Evolutionary conservation across 2,797 vertebrate species (phyloP).

Genomic region (Chloroceryle amazona): DNA sequence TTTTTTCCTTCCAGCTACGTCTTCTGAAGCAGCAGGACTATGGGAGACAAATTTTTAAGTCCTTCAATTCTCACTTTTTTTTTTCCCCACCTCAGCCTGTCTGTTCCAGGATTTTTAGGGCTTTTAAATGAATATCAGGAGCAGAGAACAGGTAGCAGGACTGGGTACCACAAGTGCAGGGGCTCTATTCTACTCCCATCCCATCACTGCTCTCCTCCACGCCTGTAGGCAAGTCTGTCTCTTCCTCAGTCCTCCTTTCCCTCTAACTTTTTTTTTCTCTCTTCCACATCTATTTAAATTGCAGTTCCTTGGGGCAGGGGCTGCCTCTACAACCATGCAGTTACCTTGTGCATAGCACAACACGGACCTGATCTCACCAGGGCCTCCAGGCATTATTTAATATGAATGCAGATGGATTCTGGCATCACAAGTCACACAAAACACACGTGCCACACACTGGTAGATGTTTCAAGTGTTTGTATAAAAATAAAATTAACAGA

Average conservation of each 20-base stretch:
- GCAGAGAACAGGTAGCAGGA: not conserved
- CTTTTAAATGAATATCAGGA: not conserved
- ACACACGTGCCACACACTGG: rapidly evolving
- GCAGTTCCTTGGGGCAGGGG: not conserved
- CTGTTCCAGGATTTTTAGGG: not conserved
- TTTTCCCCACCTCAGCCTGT: rapidly evolving
- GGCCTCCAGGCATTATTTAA: not conserved
- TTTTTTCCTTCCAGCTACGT: not conserved
- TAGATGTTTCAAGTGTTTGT: rapidly evolving
- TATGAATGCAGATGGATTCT: not conserved
- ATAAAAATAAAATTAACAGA: not conserved
- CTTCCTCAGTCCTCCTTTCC: not conserved
- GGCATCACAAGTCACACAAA: not conserved
- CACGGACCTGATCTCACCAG: not conserved
- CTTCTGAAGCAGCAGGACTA: not conserved
- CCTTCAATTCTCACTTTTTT: not conserved
- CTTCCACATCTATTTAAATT: not conserved
- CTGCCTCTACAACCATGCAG: not conserved
- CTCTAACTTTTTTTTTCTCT: not conserved
- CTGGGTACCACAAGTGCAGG: rapidly evolving
- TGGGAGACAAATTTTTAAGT: rapidly evolving
- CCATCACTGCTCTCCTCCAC: not conserved
- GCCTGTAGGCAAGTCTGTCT: not conserved
- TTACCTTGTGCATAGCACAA: not conserved
- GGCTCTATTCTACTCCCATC: not conserved